Evolutionary conservation across 1,140 invertebrate genomes (phyloP).

Genomic region (Limonius californicus): DNA sequence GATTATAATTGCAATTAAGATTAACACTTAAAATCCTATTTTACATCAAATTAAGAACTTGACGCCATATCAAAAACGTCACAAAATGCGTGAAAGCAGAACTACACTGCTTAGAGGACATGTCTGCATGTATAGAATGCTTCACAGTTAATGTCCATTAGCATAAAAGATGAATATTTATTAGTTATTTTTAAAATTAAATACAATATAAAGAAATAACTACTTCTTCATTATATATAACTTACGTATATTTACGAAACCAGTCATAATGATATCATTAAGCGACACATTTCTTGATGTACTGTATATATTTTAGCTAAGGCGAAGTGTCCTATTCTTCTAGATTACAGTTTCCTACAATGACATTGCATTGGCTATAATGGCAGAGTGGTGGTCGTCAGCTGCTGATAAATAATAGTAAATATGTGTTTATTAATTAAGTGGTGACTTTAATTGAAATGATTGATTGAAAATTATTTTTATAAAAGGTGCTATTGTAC

Average conservation of each 20-base stretch:
- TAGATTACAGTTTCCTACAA: background rate
- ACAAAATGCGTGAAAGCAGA: conserved; percentile 9
- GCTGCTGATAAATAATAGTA: background rate
- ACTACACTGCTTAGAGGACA: background rate
- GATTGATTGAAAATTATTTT: background rate
- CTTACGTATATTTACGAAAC: too few species aligned
- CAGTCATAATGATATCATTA: too few species aligned
- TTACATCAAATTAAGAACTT: conserved; percentile 10
- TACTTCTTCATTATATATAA: too few species aligned
- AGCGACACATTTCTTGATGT: too few species aligned
- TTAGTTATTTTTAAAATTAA: too few species aligned
- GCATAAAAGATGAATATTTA: background rate
- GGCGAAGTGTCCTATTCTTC: too few species aligned
- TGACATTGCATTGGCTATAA: background rate
- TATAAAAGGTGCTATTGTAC: background rate
- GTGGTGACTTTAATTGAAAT: background rate
- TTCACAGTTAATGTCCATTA: background rate
- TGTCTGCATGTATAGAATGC: background rate
- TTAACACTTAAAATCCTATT: too few species aligned
- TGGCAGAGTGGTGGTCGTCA: background rate
- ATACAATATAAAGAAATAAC: too few species aligned
- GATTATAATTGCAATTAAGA: conserved; percentile 1
- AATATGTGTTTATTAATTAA: background rate
- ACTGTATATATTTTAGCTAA: too few species aligned
- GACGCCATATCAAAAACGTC: conserved; percentile 20